Conservation (phyloP, 2,113 vertebrate species). For the Actenoides hombroni region DNA sequence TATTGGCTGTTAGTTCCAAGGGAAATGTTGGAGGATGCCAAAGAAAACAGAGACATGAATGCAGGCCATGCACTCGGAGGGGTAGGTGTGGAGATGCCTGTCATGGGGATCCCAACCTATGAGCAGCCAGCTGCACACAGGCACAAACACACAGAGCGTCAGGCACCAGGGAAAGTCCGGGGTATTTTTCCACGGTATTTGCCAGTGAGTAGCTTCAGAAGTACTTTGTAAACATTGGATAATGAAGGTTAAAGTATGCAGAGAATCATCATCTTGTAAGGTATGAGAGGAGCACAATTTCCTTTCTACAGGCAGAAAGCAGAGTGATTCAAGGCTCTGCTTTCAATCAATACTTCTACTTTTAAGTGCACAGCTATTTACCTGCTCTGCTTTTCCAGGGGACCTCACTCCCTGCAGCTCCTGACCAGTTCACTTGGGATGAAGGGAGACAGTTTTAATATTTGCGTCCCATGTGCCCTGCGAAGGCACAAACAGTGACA, state of each 20-base stretch:
- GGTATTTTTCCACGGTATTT: neutral
- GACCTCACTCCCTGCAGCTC: neutral
- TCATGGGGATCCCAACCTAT: rapidly evolving
- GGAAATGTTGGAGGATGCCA: neutral
- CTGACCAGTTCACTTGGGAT: neutral
- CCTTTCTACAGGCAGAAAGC: neutral
- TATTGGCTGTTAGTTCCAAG: neutral
- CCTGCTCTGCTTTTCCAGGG: neutral
- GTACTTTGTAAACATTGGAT: neutral
- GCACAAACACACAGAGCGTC: too few relatives aligned
- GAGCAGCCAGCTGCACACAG: neutral
- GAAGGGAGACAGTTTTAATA: neutral
- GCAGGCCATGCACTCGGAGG: neutral
- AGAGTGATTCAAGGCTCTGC: neutral
- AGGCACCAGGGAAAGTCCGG: neutral
- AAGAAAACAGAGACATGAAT: neutral
- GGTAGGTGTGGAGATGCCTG: neutral
- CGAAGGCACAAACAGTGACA: too few relatives aligned
- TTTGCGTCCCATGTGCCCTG: rapidly evolving
- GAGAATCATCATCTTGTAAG: neutral
- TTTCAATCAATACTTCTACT: neutral
- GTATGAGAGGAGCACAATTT: neutral
- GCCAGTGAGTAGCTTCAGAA: neutral
- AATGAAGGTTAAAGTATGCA: neutral
- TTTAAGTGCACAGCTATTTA: neutral